phyloP scores from a whole-genome alignment of 2,888 invertebrate species.

The Agapetus fuscipes region DNA sequence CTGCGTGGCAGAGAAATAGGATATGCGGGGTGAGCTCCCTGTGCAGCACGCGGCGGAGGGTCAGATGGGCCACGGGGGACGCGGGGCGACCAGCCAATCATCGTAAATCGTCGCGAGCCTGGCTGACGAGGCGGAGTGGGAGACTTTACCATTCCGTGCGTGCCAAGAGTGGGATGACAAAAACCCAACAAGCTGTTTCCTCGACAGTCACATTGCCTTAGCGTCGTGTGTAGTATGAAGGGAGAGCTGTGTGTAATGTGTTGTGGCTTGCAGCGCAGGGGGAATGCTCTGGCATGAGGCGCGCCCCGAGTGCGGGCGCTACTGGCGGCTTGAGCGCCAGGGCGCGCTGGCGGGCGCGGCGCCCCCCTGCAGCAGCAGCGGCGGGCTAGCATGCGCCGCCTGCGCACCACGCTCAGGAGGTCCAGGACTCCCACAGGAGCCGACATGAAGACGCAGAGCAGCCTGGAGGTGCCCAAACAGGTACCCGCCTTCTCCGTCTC shows the following conservation, averaged over 20 bases:
- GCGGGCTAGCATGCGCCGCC: conserved; percentile 57
- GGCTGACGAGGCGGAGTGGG: background rate
- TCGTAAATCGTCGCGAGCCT: conserved; percentile 2
- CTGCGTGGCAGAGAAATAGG: too few relatives aligned
- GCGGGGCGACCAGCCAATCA: conserved; percentile 9
- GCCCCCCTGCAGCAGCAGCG: conserved; percentile 16
- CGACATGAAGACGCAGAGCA: conserved; percentile 87
- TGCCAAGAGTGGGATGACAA: too few relatives aligned
- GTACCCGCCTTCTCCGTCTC: conserved; percentile 36
- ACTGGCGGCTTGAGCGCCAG: conserved; percentile 1
- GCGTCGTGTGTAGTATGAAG: too few relatives aligned
- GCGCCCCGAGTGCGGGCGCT: background rate
- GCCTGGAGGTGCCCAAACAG: conserved; percentile 84
- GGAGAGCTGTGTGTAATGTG: too few relatives aligned
- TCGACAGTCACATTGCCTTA: too few relatives aligned
- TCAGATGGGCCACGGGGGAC: too few relatives aligned
- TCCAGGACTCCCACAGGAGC: conserved; percentile 81
- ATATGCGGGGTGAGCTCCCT: too few relatives aligned
- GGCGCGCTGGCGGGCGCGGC: conserved; percentile 13
- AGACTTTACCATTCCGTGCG: too few relatives aligned
- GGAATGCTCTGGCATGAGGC: background rate
- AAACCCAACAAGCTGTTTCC: too few relatives aligned
- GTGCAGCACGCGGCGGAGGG: too few relatives aligned
- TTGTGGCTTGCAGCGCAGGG: background rate
- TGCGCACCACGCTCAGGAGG: conserved; percentile 80